Conservation (phyloP, 2,113 vertebrate species). For the Melanocharis versteri region DNA sequence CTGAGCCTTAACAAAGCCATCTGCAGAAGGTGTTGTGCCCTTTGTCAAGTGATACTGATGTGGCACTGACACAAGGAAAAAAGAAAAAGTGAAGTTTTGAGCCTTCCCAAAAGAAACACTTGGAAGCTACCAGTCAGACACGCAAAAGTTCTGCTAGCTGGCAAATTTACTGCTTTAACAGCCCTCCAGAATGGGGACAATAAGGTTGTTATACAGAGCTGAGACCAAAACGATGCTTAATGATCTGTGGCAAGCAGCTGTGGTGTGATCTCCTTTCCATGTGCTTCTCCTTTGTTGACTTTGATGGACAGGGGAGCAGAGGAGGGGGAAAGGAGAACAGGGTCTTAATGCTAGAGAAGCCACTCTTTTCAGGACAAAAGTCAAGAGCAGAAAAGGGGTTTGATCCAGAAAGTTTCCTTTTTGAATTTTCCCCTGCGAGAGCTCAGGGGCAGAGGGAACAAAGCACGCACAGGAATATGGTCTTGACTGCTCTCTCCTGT, state of each 20-base stretch:
- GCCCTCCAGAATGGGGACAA: background rate
- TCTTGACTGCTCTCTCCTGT: background rate
- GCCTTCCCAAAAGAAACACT: background rate
- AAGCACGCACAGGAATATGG: accelerated
- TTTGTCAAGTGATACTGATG: accelerated
- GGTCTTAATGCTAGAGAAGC: background rate
- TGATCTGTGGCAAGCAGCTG: background rate
- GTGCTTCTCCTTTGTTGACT: background rate
- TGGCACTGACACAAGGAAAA: background rate
- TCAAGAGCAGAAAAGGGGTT: background rate
- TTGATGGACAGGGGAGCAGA: background rate
- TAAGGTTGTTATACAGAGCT: background rate
- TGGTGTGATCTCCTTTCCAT: background rate
- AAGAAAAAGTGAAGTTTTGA: background rate
- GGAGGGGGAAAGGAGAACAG: background rate
- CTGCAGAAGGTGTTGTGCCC: background rate
- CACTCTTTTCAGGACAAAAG: background rate
- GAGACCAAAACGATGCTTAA: background rate
- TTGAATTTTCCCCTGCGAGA: accelerated
- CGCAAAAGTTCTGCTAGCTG: background rate
- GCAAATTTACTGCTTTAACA: background rate
- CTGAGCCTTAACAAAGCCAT: background rate
- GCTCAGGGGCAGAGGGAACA: background rate
- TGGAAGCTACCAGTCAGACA: background rate
- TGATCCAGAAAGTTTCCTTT: background rate